Base-by-base conservation (phyloP, 2,113 vertebrate species). In the Columba livia region DNA sequence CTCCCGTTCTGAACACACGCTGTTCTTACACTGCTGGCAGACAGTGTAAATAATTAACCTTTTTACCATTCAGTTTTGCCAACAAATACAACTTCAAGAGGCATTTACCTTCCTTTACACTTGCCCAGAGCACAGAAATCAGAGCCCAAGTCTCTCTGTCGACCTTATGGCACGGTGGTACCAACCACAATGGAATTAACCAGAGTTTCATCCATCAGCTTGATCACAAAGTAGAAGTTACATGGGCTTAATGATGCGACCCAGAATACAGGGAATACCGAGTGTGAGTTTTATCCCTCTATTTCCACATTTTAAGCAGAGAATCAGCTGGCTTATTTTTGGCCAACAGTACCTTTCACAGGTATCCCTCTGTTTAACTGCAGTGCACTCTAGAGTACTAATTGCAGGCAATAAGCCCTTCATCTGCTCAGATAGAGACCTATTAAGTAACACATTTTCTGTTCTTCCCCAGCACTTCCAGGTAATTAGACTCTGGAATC, bases 31-130 rank as follows among this genome's bases (percentile, higher is more conserved):
- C 57, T 64, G 32, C 21, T 94, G 73, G 79, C 91, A 94, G 79
- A 80, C 42, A 57, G 38, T 86, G 94, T 89, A 95, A 93, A 82
- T 89, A 87, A 87, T 96, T 96, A 95, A 95, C 90, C 94, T 94
- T 80, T 91, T 57, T 78, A 73, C 75, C 73, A 67, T 61, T 65
- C 72, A 29, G n/a, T 71, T 90, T 95, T 84, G 65, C 61, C 92
- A 65, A 90, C 69, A 69, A 83, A 90, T 86, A 32, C 0, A 0
- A 29, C 34, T 79, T 79, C 40, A 71, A 56, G 57, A 85, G n/a
- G 26, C 69, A 38, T 78, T 88, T 93, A 38, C 50, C 26, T 83
- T 50, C 32, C n/a, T 66, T 73, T 53, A 62, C 64, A 48, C 53
- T 64, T 93, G 60, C 28, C 38, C 16, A 71, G 57, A 72, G 38